Evolutionary conservation across 2,113 vertebrate species (phyloP).

Genomic region (Eolophus roseicapilla): DNA sequence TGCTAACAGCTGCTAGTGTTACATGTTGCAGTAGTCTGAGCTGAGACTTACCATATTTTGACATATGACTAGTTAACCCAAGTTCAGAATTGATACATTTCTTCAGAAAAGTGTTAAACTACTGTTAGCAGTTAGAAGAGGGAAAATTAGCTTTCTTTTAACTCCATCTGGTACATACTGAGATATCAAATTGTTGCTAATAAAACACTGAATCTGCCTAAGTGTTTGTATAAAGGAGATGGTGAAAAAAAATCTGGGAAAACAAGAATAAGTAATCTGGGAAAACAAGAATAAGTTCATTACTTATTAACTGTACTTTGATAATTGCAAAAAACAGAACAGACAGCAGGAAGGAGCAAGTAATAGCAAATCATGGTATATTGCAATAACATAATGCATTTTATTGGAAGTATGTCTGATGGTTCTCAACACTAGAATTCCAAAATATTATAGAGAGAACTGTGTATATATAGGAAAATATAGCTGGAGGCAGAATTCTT

Average conservation of each 20-base stretch:
- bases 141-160: neutral
- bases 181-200: neutral
- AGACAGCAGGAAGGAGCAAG: neutral
- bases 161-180: neutral
- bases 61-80: neutral
- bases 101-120: neutral
- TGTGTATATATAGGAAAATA: neutral
- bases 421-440: neutral
- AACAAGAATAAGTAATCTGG: neutral
- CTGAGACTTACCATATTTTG: slow-evolving; percentile 13
- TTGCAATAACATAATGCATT: neutral
- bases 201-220: neutral
- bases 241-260: neutral
- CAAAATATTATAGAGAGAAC: neutral
- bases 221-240: neutral
- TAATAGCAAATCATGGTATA: neutral
- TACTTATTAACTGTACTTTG: neutral
- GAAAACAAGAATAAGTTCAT: neutral
- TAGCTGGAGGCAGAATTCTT: neutral
- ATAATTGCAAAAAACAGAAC: neutral
- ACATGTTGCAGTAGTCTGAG: neutral
- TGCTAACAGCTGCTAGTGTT: slow-evolving; percentile 33
- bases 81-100: neutral
- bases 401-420: neutral
- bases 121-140: neutral